phyloP scores from a whole-genome alignment of 2,888 invertebrate genomes.

The Agrotis ipsilon region DNA sequence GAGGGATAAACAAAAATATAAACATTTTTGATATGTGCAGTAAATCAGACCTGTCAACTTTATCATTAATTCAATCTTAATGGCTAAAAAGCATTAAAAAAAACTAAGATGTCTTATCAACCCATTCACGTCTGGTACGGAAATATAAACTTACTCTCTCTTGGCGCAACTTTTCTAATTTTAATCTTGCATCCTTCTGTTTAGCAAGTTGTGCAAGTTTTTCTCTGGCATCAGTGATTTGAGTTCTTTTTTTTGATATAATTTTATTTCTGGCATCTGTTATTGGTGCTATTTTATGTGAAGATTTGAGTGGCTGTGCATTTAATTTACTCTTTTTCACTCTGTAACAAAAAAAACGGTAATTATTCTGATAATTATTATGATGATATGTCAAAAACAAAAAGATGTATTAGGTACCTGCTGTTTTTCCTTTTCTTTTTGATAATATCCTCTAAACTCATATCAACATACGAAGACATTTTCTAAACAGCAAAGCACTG shows the following conservation, averaged over 20 bases:
- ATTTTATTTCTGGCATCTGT: constrained; percentile 95
- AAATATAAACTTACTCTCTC: constrained; percentile 77
- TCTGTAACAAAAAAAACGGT: constrained; percentile 22
- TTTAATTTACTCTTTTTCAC: constrained; percentile 64
- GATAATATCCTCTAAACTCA: constrained; percentile 89
- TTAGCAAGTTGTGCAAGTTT: constrained; percentile 95
- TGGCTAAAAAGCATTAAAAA: too few relatives aligned
- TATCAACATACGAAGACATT: constrained; percentile 84
- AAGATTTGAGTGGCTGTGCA: constrained; percentile 31
- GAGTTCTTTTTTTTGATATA: constrained; percentile 94
- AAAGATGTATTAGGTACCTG: constrained; percentile 66
- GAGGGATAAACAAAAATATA: too few relatives aligned
- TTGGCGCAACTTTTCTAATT: constrained; percentile 92
- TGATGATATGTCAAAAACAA: background rate
- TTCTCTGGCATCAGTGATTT: constrained; percentile 95
- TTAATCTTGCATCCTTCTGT: constrained; percentile 94
- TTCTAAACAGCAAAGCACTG: constrained; percentile 17
- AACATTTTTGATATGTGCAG: too few relatives aligned
- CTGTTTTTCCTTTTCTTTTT: constrained; percentile 81
- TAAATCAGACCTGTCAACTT: too few relatives aligned
- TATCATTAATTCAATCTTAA: too few relatives aligned
- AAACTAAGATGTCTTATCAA: too few relatives aligned
- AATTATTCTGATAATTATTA: background rate
- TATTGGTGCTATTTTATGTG: constrained; percentile 68
- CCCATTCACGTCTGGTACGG: too few relatives aligned